Evolutionary conservation across 2,113 vertebrate genomes (phyloP), one percentile per base, ranked within the genome.

Genomic region (Desmodus rotundus): DNA sequence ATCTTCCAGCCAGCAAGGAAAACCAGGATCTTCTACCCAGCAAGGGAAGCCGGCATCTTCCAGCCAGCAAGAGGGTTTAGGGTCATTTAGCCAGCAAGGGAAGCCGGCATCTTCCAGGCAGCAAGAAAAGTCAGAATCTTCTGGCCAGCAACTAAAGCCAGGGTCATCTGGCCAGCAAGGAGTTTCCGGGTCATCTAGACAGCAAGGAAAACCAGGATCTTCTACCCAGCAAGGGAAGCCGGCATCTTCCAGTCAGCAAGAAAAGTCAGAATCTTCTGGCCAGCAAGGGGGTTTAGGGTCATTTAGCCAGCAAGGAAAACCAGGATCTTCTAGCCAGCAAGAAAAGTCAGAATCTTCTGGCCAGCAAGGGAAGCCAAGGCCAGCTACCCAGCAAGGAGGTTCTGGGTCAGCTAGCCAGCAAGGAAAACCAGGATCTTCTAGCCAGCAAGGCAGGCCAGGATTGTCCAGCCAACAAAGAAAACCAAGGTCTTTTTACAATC

Each of bases 381-480:
- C 87, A 13, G 16, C 41, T 7, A 3, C 13, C 22, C 72, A 78
- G 7, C 88, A 95, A 28, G 81, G 28, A 11, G 1, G 3, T 0
- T 24, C 31, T 33, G 56, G 31, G 1, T 89, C 31, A 15, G n/a
- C 36, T 11, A 24, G 36, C 31, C 83, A 80, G 17, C 63, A 87
- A 22, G 61, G 38, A 13, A 28, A 73, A 0, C 10, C 10, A 36
- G 92, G 41, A 2, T 58, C 72, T 3, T 38, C 65, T 33, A 17
- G 9, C 73, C 3, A 4, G 28, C 82, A 36, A 43, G 88, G 63
- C 3, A 1, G 4, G 1, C n/a, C 63, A 72, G 84, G 17, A 28
- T 61, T 14, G 1, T 92, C 63, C 33, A 76, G 19, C n/a, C 93
- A 86, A 50, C 73, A 80, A 72, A 33, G 63, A 36, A 96, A 88